Percentiles rank a stretch among this genome's conserved stretches.
phyloP scores from a whole-genome alignment of 1,140 invertebrate genomes.

The Polypedilum pembai region DNA sequence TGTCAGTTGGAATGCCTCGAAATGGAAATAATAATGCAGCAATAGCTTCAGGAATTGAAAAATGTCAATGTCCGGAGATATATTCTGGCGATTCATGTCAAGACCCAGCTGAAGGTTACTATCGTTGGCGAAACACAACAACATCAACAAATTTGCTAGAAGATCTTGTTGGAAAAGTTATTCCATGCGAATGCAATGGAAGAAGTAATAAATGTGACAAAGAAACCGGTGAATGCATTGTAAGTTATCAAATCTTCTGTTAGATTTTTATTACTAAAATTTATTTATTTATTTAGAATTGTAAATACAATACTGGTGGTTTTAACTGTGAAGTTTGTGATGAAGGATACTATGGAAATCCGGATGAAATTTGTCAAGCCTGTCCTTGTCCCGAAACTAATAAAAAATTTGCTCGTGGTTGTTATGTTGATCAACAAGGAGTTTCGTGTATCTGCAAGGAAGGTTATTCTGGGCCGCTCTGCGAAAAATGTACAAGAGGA shows the following conservation, averaged over 20 bases:
- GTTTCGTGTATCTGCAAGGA: constrained; percentile 61
- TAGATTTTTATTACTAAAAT: constrained; percentile 25
- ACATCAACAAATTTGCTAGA: constrained; percentile 42
- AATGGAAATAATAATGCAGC: constrained; percentile 59
- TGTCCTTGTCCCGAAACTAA: constrained; percentile 77
- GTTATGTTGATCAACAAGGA: constrained; percentile 50
- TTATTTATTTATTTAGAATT: constrained; percentile 57
- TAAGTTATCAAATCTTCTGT: constrained; percentile 41
- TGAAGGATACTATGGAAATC: constrained; percentile 76
- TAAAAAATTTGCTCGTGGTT: constrained; percentile 66
- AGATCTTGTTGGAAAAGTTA: constrained; percentile 67
- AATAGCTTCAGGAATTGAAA: constrained; percentile 65
- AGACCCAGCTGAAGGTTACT: constrained; percentile 79
- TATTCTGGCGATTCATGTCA: constrained; percentile 81
- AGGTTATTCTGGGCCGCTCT: constrained; percentile 58
- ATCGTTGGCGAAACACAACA: constrained; percentile 55
- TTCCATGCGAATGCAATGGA: constrained; percentile 74
- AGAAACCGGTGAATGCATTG: constrained; percentile 77
- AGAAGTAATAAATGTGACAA: constrained; percentile 71
- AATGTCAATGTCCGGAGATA: constrained; percentile 73
- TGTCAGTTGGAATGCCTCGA: constrained; percentile 71
- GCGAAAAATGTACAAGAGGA: constrained; percentile 63
- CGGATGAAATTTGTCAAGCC: constrained; percentile 61
- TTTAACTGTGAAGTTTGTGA: constrained; percentile 67
- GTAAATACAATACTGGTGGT: constrained; percentile 71